A percentile compares a stretch with the other conserved stretches of the same genome.
Evolutionary conservation across 2,797 vertebrate genomes (phyloP).

Genomic region (Vireo griseus): DNA sequence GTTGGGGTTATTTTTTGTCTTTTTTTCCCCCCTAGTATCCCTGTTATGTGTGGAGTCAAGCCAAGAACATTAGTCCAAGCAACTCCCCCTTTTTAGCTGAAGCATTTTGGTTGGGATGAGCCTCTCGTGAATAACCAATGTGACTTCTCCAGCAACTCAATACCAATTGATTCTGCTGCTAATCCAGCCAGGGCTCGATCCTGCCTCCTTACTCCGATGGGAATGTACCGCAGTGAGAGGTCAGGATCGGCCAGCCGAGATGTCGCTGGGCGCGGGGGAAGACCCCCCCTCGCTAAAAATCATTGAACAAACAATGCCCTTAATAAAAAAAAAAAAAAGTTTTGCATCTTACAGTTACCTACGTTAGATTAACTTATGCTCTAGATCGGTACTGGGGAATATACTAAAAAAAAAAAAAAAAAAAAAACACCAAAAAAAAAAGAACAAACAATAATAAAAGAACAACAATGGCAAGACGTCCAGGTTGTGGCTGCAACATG

Average conservation of each 20-base stretch:
- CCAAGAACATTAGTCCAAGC: conserved; percentile 47
- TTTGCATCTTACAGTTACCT: neutral
- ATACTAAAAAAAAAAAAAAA: neutral
- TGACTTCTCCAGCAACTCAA: conserved; percentile 44
- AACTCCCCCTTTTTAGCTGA: neutral
- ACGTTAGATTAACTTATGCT: neutral
- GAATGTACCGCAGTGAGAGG: neutral
- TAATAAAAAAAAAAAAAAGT: neutral
- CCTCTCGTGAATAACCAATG: conserved; percentile 46
- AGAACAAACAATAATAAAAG: no score
- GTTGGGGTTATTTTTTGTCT: neutral
- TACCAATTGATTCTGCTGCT: conserved; percentile 42
- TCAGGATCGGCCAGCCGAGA: neutral
- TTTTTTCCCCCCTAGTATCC: neutral
- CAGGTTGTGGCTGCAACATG: neutral
- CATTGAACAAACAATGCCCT: neutral
- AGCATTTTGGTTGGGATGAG: conserved; percentile 42
- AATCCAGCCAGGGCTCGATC: conserved; percentile 33
- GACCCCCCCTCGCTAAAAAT: neutral
- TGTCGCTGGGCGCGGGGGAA: neutral
- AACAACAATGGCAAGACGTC: neutral
- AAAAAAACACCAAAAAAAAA: neutral
- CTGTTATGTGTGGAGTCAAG: conserved; percentile 39
- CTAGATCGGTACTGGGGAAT: rapidly evolving
- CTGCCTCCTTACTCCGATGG: conserved; percentile 13